phyloP scores from a whole-genome alignment of 2,888 invertebrate genomes.

The Drosophila flavopinicola region DNA sequence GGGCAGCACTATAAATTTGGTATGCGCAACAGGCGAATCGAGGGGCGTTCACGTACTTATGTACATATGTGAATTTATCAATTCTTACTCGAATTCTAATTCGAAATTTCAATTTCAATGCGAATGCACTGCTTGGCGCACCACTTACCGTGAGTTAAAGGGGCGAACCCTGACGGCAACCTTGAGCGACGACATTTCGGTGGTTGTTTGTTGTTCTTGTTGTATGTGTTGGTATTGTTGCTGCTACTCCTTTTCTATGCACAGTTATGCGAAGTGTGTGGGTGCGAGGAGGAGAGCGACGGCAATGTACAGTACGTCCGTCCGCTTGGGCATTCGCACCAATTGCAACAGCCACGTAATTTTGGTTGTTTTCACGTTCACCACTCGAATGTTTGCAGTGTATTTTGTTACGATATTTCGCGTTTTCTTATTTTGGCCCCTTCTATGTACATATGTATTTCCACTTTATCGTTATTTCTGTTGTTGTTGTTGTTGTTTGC shows the following conservation, averaged over 20 bases:
- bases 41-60: slow-evolving; percentile 47
- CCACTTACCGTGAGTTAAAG: slow-evolving; percentile 92
- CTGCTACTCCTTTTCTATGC: slow-evolving; percentile 46
- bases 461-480: slow-evolving; percentile 19
- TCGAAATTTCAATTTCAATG: slow-evolving; percentile 18
- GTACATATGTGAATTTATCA: slow-evolving; percentile 3
- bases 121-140: slow-evolving; percentile 20
- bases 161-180: slow-evolving; percentile 96
- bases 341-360: slow-evolving; percentile 37
- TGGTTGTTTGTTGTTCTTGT: slow-evolving; percentile 40
- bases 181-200: slow-evolving; percentile 94
- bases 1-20: slow-evolving; percentile 17
- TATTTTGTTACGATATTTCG: slow-evolving; percentile 48
- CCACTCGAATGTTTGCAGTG: slow-evolving; percentile 38
- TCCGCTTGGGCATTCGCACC: slow-evolving; percentile 14
- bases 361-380: slow-evolving; percentile 19
- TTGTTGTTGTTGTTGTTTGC: slow-evolving; percentile 30
- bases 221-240: slow-evolving; percentile 19
- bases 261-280: slow-evolving; percentile 29
- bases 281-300: slow-evolving; percentile 1
- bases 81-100: slow-evolving; percentile 19
- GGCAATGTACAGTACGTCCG: slow-evolving; percentile 30
- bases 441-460: slow-evolving; percentile 24
- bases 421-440: slow-evolving; percentile 31
- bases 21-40: slow-evolving; percentile 57